These are phyloP conservation scores for Alectura lathami DNA, from an alignment of 2,113 vertebrate genomes.

Conservation along the genomic window DNA sequence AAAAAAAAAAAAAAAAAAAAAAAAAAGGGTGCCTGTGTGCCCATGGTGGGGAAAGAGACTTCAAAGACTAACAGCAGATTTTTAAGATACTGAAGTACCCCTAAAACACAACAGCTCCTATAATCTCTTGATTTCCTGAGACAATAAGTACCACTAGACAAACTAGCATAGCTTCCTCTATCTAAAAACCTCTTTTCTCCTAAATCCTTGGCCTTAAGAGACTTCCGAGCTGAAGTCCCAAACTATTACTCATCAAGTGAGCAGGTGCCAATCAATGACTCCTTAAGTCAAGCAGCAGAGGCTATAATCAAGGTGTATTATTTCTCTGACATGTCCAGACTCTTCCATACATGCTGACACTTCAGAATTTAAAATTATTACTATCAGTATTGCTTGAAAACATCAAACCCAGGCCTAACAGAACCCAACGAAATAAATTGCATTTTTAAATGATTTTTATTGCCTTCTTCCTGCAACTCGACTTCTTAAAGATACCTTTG, in stretches of 20 bases:
- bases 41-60: not conserved
- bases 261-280: not conserved
- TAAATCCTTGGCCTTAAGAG: not conserved
- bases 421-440: not conserved
- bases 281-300: not conserved
- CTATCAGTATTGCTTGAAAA: not conserved
- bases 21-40: fast-evolving
- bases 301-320: not conserved
- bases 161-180: not conserved
- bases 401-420: not conserved
- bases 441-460: not conserved
- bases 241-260: not conserved
- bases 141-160: not conserved
- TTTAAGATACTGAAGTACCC: not conserved
- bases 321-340: not conserved
- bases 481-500: conserved; percentile 15
- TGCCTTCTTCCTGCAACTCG: not conserved
- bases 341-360: not conserved
- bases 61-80: not conserved
- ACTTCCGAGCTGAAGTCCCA: not conserved
- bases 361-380: not conserved
- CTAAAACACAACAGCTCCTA: not conserved
- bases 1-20: not conserved
- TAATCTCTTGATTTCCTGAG: not conserved
- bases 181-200: not conserved